Evolutionary conservation across 2,888 invertebrate genomes (phyloP).

Genomic region (Diachrysia chrysitis): DNA sequence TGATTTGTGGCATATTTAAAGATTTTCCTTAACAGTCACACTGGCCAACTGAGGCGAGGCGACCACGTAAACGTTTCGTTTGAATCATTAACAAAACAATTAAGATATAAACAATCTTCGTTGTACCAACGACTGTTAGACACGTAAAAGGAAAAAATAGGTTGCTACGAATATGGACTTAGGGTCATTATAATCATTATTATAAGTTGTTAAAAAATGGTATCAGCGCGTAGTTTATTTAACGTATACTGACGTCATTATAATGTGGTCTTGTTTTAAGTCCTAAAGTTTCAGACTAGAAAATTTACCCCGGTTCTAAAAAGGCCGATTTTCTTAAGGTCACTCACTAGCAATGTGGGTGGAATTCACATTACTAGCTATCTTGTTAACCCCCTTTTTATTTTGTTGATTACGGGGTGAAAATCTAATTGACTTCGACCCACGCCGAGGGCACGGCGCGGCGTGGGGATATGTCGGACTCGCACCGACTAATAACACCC

Average conservation of each 20-base stretch:
- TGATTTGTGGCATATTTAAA: neutral
- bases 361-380: too few species aligned
- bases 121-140: neutral
- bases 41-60: neutral
- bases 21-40: neutral
- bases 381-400: too few species aligned
- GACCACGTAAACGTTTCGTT: neutral
- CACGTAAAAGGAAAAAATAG: neutral
- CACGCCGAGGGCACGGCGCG: too few species aligned
- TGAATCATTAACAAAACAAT: neutral
- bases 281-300: neutral
- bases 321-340: too few species aligned
- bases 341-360: too few species aligned
- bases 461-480: too few species aligned
- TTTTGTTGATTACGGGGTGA: too few species aligned
- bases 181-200: neutral
- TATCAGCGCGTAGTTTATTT: neutral
- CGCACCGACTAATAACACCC: too few species aligned
- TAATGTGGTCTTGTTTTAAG: neutral
- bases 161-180: neutral
- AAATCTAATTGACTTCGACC: too few species aligned
- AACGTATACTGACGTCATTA: neutral
- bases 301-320: neutral
- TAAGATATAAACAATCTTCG: neutral
- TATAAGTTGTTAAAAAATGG: neutral